These are phyloP conservation scores for Hypercompe scribonia DNA, from an alignment of 2,888 invertebrate genomes.

Conservation along the genomic window DNA sequence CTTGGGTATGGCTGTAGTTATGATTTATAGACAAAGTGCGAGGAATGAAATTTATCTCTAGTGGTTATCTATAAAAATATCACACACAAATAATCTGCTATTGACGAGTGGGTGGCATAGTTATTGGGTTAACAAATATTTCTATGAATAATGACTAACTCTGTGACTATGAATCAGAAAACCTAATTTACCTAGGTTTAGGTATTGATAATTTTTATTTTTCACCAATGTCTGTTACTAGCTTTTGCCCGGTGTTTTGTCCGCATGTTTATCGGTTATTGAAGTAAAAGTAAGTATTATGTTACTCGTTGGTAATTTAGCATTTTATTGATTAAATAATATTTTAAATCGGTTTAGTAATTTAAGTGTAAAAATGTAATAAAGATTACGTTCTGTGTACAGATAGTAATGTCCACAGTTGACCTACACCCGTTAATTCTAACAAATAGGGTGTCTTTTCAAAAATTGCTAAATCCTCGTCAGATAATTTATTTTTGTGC, in stretches of 20 bases:
- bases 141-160: constrained; percentile 42
- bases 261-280: too few species aligned
- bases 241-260: too few species aligned
- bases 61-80: neutral
- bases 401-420: neutral
- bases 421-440: neutral
- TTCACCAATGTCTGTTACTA: neutral
- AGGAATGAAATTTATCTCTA: neutral
- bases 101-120: neutral
- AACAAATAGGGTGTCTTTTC: neutral
- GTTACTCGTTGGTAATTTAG: too few species aligned
- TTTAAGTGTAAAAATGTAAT: too few species aligned
- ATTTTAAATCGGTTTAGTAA: too few species aligned
- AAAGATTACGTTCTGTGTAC: neutral
- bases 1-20: neutral
- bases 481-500: neutral
- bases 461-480: neutral
- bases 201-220: neutral
- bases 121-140: constrained; percentile 29
- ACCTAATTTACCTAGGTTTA: constrained; percentile 32
- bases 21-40: neutral
- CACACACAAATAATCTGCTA: neutral
- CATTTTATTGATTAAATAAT: too few species aligned
- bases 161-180: constrained; percentile 23
- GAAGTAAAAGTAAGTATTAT: too few species aligned